phyloP scores from a whole-genome alignment of 2,797 vertebrate species.

The Syngnathus rostellatus region DNA sequence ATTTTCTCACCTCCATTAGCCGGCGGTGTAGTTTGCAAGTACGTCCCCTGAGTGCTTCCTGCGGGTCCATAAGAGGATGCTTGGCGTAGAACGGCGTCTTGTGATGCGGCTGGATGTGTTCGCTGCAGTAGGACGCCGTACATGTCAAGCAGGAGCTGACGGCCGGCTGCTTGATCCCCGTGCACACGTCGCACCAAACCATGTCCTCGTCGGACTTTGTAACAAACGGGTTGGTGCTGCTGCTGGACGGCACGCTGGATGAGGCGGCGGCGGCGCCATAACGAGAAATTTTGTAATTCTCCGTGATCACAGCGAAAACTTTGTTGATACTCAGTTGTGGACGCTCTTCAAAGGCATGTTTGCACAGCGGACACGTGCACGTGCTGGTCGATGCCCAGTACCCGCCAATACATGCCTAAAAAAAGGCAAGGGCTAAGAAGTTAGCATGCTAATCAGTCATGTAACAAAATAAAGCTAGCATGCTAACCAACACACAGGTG shows the following conservation, averaged over 20 bases:
- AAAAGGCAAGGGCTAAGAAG: background rate
- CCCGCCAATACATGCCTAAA: slow-evolving; percentile 71
- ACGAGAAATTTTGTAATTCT: slow-evolving; percentile 42
- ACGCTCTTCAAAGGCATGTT: slow-evolving; percentile 62
- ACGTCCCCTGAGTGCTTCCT: slow-evolving; percentile 69
- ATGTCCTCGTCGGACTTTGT: background rate
- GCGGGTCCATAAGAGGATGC: slow-evolving; percentile 75
- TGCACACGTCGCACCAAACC: slow-evolving; percentile 79
- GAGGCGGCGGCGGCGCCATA: background rate
- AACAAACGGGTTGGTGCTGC: background rate
- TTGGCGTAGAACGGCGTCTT: slow-evolving; percentile 69
- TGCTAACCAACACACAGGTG: no score
- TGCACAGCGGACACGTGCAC: slow-evolving; percentile 82
- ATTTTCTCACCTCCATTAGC: slow-evolving; percentile 69
- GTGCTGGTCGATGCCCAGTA: slow-evolving; percentile 70
- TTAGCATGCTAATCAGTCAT: background rate
- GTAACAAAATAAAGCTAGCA: background rate
- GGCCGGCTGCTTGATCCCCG: slow-evolving; percentile 55
- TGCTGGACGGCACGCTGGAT: rapidly evolving
- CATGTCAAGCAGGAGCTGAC: slow-evolving; percentile 85
- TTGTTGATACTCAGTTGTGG: slow-evolving; percentile 75
- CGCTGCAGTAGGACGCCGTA: slow-evolving; percentile 82
- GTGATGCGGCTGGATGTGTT: slow-evolving; percentile 76
- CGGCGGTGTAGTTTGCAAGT: slow-evolving; percentile 75
- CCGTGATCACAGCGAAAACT: slow-evolving; percentile 61